Conservation (phyloP, 2,888 invertebrate genomes). For the Amphimallon solstitiale region DNA sequence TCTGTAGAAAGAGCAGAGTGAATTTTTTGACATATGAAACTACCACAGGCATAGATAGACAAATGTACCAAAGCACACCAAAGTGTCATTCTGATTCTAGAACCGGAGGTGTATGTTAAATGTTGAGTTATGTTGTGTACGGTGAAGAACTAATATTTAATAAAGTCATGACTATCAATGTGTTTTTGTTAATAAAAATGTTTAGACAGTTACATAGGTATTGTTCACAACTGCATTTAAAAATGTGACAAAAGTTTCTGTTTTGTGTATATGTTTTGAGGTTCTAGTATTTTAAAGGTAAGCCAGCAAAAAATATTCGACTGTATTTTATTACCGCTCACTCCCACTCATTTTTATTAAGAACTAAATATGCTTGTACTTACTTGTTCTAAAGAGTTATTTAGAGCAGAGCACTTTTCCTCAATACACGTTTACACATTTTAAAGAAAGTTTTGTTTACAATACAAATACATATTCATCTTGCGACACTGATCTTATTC, state of each 20-base stretch:
- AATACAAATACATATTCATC: no score
- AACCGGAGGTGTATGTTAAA: constrained; percentile 5
- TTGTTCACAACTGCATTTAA: constrained; percentile 2
- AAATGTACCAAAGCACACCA: no score
- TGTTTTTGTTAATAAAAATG: constrained; percentile 16
- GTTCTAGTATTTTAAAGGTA: constrained; percentile 21
- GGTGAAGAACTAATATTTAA: constrained; percentile 1
- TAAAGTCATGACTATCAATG: constrained; percentile 10
- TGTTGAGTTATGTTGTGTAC: not conserved
- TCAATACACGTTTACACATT: not conserved
- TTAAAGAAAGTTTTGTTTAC: not conserved
- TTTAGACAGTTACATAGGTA: not conserved
- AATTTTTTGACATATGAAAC: constrained; percentile 34
- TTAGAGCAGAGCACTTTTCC: not conserved
- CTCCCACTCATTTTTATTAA: not conserved
- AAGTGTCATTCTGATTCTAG: constrained; percentile 29
- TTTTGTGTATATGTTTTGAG: constrained; percentile 3
- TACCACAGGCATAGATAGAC: no score
- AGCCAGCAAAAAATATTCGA: constrained; percentile 13
- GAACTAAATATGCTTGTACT: not conserved
- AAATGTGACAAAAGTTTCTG: constrained; percentile 20
- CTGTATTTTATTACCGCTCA: constrained; percentile 1
- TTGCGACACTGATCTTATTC: no score
- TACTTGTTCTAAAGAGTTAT: not conserved
- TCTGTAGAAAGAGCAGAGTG: not conserved